These are phyloP conservation scores for Ctenochaetus hawaiiensis DNA, from an alignment of 2,797 vertebrate genomes.

Conservation along the genomic window DNA sequence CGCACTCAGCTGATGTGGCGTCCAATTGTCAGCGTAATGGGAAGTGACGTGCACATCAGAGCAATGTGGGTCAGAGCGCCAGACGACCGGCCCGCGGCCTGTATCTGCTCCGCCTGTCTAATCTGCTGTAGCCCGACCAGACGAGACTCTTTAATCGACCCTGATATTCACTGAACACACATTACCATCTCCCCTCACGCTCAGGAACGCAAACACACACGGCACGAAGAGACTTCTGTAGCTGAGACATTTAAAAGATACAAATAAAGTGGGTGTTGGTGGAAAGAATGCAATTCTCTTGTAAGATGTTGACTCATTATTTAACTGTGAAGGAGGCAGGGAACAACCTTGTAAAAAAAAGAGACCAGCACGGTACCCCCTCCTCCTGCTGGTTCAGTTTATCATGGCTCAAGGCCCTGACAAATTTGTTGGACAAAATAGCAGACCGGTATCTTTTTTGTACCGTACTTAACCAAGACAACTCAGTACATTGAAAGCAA, in stretches of 20 bases:
- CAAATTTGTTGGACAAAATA: not conserved
- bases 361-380: no score
- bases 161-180: constrained; percentile 92
- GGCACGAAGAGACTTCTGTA: constrained; percentile 16
- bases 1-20: constrained; percentile 76
- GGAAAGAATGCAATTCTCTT: constrained; percentile 6
- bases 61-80: constrained; percentile 90
- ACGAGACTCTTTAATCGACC: constrained; percentile 89
- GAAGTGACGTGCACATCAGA: constrained; percentile 87
- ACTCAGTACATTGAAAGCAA: constrained; percentile 36
- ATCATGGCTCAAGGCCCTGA: not conserved
- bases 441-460: not conserved
- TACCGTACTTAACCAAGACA: not conserved
- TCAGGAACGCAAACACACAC: constrained; percentile 40
- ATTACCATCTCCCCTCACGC: constrained; percentile 76
- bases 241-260: constrained; percentile 14
- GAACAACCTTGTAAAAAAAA: not conserved
- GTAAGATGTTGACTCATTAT: constrained; percentile 15
- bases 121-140: constrained; percentile 87
- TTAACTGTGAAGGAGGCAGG: constrained; percentile 11
- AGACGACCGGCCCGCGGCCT: constrained; percentile 86
- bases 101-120: constrained; percentile 88
- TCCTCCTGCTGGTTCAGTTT: constrained; percentile 1
- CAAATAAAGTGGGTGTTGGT: not conserved
- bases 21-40: constrained; percentile 82